Percentiles rank a stretch among this genome's conserved stretches.
Evolutionary conservation across 2,888 invertebrate species (phyloP).

Genomic region (Cheilosia grossa): DNA sequence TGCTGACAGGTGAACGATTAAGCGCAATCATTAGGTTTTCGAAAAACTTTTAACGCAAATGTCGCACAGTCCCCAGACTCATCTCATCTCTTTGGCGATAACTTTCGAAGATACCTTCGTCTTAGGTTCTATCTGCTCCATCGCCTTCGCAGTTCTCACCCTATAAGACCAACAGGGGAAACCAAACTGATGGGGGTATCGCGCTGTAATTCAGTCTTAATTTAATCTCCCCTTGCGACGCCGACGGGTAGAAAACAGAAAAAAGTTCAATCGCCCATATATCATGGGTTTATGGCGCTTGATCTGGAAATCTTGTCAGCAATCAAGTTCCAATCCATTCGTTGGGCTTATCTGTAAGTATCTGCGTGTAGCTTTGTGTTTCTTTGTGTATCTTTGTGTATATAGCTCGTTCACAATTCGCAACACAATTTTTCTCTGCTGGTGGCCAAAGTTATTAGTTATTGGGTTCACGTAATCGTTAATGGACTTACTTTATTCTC

Average conservation of each 20-base stretch:
- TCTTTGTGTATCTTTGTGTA: background rate
- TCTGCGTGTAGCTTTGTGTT: conserved; percentile 41
- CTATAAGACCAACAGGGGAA: background rate
- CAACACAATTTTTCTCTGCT: conserved; percentile 18
- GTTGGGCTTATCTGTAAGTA: conserved; percentile 44
- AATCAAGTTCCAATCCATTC: conserved; percentile 67
- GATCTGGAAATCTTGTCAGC: conserved; percentile 67
- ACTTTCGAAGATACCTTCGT: background rate
- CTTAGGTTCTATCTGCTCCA: too few relatives aligned
- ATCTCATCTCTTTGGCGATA: background rate
- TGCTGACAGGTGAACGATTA: background rate
- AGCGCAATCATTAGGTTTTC: background rate
- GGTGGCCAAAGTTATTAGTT: conserved; percentile 52
- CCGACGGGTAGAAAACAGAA: conserved; percentile 20
- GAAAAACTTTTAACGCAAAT: background rate
- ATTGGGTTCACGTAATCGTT: conserved; percentile 72
- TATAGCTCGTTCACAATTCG: conserved; percentile 33
- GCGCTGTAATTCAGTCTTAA: conserved; percentile 67
- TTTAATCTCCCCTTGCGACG: conserved; percentile 56
- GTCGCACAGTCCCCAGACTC: background rate
- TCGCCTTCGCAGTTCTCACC: background rate
- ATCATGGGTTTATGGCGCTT: conserved; percentile 67
- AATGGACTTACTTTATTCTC: conserved; percentile 64
- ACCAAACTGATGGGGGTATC: background rate
- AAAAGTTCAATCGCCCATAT: conserved; percentile 46